phyloP scores from a whole-genome alignment of 2,888 invertebrate species.

The Catocala sponsa region DNA sequence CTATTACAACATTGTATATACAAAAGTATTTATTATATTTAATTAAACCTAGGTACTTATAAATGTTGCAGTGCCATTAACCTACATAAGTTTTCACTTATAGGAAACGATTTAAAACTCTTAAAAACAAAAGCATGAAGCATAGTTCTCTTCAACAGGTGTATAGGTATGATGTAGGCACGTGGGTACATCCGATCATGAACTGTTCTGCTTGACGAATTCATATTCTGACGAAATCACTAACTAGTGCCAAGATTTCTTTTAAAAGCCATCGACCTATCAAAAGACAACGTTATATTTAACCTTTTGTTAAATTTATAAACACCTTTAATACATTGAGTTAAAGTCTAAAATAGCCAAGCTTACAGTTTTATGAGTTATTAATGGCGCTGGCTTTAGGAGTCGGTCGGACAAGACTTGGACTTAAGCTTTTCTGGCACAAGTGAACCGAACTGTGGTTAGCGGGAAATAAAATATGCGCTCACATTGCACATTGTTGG shows the following conservation, averaged over 20 bases:
- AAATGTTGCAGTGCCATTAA: too few species aligned
- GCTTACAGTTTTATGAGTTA: slow-evolving; percentile 7
- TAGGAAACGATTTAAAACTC: too few species aligned
- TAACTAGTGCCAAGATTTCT: slow-evolving; percentile 81
- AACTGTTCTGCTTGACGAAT: slow-evolving; percentile 77
- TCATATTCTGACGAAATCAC: slow-evolving; percentile 80
- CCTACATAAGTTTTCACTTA: too few species aligned
- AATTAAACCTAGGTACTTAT: too few species aligned
- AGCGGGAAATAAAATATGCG: slow-evolving; percentile 60
- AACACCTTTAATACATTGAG: slow-evolving; percentile 22
- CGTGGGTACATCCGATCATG: slow-evolving; percentile 38
- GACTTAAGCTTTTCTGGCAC: slow-evolving; percentile 67
- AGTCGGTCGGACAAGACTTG: slow-evolving; percentile 57
- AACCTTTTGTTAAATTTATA: slow-evolving; percentile 16
- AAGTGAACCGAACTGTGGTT: slow-evolving; percentile 56
- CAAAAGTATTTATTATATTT: too few species aligned
- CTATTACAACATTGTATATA: too few species aligned
- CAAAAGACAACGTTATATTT: slow-evolving; percentile 54
- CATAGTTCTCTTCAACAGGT: too few species aligned
- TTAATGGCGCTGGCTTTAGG: slow-evolving; percentile 20
- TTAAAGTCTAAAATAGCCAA: slow-evolving; percentile 53
- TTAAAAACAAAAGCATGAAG: too few species aligned
- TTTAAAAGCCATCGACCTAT: slow-evolving; percentile 82
- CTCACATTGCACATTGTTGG: slow-evolving; percentile 40
- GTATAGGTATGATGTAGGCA: slow-evolving; percentile 3